These are phyloP conservation scores for Hypolimnas misippus DNA, from an alignment of 2,888 invertebrate species.

Conservation along the genomic window DNA sequence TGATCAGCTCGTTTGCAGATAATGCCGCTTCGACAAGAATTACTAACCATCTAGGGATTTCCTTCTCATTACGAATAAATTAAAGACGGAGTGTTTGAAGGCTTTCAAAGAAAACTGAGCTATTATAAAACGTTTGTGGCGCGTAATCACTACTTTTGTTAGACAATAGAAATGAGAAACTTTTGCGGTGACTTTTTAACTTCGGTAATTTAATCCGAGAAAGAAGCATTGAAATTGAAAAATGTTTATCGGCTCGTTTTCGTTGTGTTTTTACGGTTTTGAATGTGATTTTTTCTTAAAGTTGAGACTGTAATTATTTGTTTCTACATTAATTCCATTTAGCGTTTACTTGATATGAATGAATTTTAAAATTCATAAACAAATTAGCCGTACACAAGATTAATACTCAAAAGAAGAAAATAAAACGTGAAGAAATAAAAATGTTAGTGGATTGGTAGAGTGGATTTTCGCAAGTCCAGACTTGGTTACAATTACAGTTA, in stretches of 20 bases:
- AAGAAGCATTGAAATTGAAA: not conserved
- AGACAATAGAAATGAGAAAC: not conserved
- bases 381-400: too few species aligned
- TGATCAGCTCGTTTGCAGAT: slow-evolving; percentile 60
- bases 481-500: slow-evolving; percentile 75
- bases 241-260: too few species aligned
- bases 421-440: too few species aligned
- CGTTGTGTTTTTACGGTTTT: too few species aligned
- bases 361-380: too few species aligned
- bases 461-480: slow-evolving; percentile 54
- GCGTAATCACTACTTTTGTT: not conserved
- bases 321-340: too few species aligned
- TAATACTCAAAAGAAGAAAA: too few species aligned
- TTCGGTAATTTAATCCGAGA: not conserved
- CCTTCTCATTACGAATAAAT: slow-evolving; percentile 5
- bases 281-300: too few species aligned
- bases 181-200: not conserved
- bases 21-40: slow-evolving; percentile 43
- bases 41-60: slow-evolving; percentile 29
- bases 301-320: too few species aligned
- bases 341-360: too few species aligned
- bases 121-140: not conserved
- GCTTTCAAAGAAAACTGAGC: slow-evolving; percentile 7
- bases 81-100: not conserved
- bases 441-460: slow-evolving; percentile 40